Evolutionary conservation across 2,888 invertebrate species (phyloP), one percentile per base, ranked within the genome.

Genomic region (Drosophila dives): DNA sequence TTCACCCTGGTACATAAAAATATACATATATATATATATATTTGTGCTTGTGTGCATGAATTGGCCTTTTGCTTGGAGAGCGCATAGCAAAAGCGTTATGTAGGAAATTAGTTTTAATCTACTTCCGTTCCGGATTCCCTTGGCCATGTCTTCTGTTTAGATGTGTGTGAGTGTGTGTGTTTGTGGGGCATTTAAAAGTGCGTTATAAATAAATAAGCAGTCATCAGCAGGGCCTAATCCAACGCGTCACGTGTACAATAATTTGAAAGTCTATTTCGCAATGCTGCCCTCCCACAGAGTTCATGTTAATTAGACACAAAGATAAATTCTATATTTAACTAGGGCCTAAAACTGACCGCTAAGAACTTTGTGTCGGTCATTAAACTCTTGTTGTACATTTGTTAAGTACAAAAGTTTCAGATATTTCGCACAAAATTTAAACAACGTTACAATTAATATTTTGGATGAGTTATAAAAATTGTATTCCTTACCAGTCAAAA

Each of bases 71-170:
- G 56, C 56, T 49, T 45, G 33, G 29, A 51, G 20, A 59, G 38
- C 62, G 55, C 32, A 20, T 38, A 53, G 59, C 64, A 64, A 72
- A 60, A 71, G 72, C 75, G 71, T 80, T 87, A 68, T 77, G 82
- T 67, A 72, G 86, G 87, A 86, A 86, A 86, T 86, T 86, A 87
- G 87, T 87, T 87, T 87, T 87, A 86, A 85, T 87, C 82, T 70
- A 80, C 77, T 80, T 89, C 85, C 88, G 81, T 69, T 66, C 64
- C 51, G 68, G 54, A 83, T 81, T 64, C 72, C 72, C 50, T 66
- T 40, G 49, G 20, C 32, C 56, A 20, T 60, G 40, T 56, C 77
- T 75, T 53, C 4, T 15, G 49, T 53, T 29, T 50, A 54, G 38
- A 32, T 33, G 42, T 42, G 56, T 63, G 34, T 60, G n/a, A n/a